These are phyloP conservation scores for Leucania comma DNA, from an alignment of 2,888 invertebrate genomes.

Conservation along the genomic window DNA sequence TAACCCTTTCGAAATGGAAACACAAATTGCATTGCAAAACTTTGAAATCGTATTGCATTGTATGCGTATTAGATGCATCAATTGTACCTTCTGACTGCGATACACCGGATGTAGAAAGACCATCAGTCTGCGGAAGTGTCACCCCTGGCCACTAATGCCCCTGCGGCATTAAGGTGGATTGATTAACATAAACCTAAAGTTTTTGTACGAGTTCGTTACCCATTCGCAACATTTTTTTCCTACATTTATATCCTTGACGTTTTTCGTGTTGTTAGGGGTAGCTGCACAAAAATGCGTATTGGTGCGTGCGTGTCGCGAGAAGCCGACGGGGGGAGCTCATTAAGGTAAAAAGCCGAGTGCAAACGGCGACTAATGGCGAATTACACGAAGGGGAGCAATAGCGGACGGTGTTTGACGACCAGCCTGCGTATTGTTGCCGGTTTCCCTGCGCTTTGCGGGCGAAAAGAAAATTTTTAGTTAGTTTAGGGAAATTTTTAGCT, in stretches of 20 bases:
- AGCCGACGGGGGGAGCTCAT: slow-evolving; percentile 86
- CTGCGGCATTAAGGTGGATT: slow-evolving; percentile 49
- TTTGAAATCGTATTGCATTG: slow-evolving; percentile 20
- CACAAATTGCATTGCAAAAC: slow-evolving; percentile 42
- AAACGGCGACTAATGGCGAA: slow-evolving; percentile 90
- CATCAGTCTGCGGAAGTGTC: slow-evolving; percentile 69
- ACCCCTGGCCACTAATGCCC: slow-evolving; percentile 63
- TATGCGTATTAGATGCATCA: slow-evolving; percentile 36
- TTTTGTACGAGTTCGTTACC: slow-evolving; percentile 53
- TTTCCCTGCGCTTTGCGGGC: slow-evolving; percentile 44
- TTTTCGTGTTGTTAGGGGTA: slow-evolving; percentile 69
- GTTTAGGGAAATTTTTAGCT: slow-evolving; percentile 4
- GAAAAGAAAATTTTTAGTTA: slow-evolving; percentile 16
- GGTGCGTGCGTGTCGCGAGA: slow-evolving; percentile 81
- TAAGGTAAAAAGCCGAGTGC: slow-evolving; percentile 91
- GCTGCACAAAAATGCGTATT: slow-evolving; percentile 88
- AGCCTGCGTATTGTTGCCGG: slow-evolving; percentile 51
- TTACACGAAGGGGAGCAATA: slow-evolving; percentile 89
- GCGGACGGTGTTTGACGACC: slow-evolving; percentile 71
- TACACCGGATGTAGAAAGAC: slow-evolving; percentile 68
- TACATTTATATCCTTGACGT: slow-evolving; percentile 58
- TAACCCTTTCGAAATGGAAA: slow-evolving; percentile 33
- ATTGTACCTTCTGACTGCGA: slow-evolving; percentile 19
- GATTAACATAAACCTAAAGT: slow-evolving; percentile 50
- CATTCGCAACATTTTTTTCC: slow-evolving; percentile 64